Evolutionary conservation across 2,888 invertebrate genomes (phyloP).

Genomic region (Polyploca ridens): DNA sequence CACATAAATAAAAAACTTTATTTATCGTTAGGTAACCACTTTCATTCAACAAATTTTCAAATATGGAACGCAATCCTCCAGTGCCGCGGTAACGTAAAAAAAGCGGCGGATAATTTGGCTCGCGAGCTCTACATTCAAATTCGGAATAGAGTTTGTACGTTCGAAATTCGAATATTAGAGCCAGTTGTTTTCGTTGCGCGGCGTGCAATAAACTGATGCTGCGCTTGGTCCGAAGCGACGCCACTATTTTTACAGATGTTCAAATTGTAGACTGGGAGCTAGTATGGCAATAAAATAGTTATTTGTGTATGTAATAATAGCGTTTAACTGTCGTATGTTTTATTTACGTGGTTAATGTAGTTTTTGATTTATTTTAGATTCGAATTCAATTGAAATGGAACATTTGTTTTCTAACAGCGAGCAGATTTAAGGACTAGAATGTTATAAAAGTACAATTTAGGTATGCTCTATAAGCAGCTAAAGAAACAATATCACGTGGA

Average conservation of each 20-base stretch:
- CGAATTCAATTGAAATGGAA: no score
- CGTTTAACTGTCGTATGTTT: neutral
- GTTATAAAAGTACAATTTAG: no score
- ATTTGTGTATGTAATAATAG: neutral
- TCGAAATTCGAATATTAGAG: slow-evolving; percentile 36
- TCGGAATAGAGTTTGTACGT: slow-evolving; percentile 26
- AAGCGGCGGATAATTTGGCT: slow-evolving; percentile 24
- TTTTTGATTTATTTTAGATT: neutral
- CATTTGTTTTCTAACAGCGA: no score
- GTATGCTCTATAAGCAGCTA: no score
- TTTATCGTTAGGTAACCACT: neutral
- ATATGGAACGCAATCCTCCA: slow-evolving; percentile 16
- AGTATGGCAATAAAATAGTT: slow-evolving; percentile 10
- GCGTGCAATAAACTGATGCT: slow-evolving; percentile 55
- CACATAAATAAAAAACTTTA: neutral
- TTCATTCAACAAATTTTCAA: slow-evolving; percentile 6
- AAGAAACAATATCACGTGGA: no score
- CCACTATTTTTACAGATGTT: slow-evolving; percentile 65
- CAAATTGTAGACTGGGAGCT: slow-evolving; percentile 37
- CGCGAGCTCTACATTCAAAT: slow-evolving; percentile 37
- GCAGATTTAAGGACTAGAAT: no score
- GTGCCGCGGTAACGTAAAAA: slow-evolving; percentile 21
- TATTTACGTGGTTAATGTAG: neutral
- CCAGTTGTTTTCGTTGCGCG: slow-evolving; percentile 48
- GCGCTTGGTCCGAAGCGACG: slow-evolving; percentile 35